phyloP scores from a whole-genome alignment of 1,140 invertebrate genomes.

The Drosophila mojavensis region DNA sequence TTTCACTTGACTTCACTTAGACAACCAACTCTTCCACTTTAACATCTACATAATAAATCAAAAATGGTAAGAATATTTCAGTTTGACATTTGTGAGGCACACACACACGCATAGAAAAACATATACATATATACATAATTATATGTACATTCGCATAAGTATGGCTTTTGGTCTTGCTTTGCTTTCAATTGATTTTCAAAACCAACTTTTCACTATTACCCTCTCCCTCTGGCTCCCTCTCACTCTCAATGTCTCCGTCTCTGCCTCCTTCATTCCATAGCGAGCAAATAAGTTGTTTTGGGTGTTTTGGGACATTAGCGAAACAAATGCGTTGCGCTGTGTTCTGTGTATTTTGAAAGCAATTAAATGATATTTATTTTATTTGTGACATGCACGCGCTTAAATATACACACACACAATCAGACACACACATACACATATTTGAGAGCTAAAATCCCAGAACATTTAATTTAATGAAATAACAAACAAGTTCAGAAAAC shows the following conservation, averaged over 20 bases:
- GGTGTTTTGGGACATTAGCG: conserved; percentile 54
- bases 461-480: conserved; percentile 80
- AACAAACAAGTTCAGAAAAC: conserved; percentile 67
- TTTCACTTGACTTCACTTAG: too few relatives aligned
- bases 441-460: conserved; percentile 51
- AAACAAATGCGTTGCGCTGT: conserved; percentile 37
- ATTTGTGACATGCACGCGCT: conserved; percentile 52
- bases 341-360: conserved; percentile 56
- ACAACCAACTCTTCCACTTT: too few relatives aligned
- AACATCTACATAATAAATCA: too few relatives aligned
- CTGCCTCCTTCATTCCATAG: neutral
- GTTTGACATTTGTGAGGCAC: neutral
- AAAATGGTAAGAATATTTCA: too few relatives aligned
- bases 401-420: conserved; percentile 31
- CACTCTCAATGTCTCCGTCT: neutral
- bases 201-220: neutral
- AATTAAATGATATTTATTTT: conserved; percentile 73
- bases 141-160: neutral
- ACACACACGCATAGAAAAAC: neutral
- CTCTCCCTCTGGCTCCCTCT: neutral
- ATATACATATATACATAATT: neutral
- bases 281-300: conserved; percentile 36
- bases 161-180: neutral
- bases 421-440: conserved; percentile 4
- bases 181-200: conserved; percentile 16